Conservation (phyloP, 2,797 vertebrate genomes). For the Typhlichthys subterraneus region DNA sequence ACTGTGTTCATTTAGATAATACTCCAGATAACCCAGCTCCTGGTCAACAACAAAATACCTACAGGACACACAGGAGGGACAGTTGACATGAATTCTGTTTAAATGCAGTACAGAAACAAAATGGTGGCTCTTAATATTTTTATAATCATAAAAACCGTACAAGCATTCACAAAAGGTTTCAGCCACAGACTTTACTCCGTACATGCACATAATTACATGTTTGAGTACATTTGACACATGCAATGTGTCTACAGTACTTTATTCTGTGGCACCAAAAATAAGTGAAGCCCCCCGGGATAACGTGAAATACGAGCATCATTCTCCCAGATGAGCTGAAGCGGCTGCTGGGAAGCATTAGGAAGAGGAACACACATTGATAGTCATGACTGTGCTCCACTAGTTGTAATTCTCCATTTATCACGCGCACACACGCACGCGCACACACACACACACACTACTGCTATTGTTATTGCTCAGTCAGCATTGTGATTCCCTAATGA, state of each 20-base stretch:
- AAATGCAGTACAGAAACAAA: no score
- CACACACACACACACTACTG: background rate
- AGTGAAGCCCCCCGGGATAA: background rate
- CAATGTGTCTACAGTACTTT: background rate
- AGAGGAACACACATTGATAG: background rate
- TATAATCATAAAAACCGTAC: no score
- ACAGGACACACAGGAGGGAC: constrained; percentile 9
- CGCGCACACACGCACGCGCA: background rate
- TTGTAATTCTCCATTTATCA: background rate
- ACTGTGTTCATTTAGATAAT: constrained; percentile 86
- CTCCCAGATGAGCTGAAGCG: constrained; percentile 5
- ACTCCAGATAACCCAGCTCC: constrained; percentile 85
- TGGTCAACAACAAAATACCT: constrained; percentile 92
- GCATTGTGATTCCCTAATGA: constrained; percentile 12
- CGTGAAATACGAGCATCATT: background rate
- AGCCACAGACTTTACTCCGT: no score
- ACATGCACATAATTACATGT: no score
- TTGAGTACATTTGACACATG: background rate
- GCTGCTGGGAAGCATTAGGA: background rate
- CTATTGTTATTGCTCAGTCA: constrained; percentile 18
- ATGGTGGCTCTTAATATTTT: no score
- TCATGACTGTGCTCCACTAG: constrained; percentile 2
- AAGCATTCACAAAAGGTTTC: no score
- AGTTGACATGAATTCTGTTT: background rate
- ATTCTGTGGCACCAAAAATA: background rate